phyloP scores from a whole-genome alignment of 2,113 vertebrate genomes.

The Girardinichthys multiradiatus region DNA sequence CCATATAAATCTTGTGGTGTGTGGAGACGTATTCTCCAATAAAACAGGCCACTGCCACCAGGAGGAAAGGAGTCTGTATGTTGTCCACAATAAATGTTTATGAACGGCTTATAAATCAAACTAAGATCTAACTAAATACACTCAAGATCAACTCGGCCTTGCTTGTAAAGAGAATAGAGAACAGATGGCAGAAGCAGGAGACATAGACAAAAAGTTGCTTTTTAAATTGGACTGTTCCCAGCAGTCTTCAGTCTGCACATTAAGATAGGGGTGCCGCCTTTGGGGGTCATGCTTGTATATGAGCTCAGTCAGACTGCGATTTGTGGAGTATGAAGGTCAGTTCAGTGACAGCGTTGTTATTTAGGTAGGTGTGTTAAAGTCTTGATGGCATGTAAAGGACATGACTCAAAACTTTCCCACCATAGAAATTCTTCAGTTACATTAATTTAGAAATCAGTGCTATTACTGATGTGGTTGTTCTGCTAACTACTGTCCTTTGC shows the following conservation, averaged over 20 bases:
- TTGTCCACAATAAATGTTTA: background rate
- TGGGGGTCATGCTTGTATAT: background rate
- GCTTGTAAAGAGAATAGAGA: background rate
- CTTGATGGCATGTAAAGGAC: background rate
- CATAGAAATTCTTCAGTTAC: no score
- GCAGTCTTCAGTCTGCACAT: constrained; percentile 7
- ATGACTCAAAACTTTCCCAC: background rate
- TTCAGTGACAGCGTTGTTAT: background rate
- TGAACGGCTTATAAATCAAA: background rate
- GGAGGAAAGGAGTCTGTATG: background rate
- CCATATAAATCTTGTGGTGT: background rate
- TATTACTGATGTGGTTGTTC: background rate
- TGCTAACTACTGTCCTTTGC: background rate
- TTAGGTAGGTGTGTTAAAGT: background rate
- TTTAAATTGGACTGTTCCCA: constrained; percentile 6
- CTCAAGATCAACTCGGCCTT: background rate
- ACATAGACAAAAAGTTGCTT: background rate
- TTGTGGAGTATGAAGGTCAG: background rate
- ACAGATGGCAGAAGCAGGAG: background rate
- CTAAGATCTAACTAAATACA: background rate
- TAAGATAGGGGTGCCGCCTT: background rate
- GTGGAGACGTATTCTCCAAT: background rate
- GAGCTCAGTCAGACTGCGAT: background rate
- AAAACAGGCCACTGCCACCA: background rate
- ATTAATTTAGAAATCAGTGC: background rate